phyloP scores from a whole-genome alignment of 2,888 invertebrate species.

The Incurvaria masculella region DNA sequence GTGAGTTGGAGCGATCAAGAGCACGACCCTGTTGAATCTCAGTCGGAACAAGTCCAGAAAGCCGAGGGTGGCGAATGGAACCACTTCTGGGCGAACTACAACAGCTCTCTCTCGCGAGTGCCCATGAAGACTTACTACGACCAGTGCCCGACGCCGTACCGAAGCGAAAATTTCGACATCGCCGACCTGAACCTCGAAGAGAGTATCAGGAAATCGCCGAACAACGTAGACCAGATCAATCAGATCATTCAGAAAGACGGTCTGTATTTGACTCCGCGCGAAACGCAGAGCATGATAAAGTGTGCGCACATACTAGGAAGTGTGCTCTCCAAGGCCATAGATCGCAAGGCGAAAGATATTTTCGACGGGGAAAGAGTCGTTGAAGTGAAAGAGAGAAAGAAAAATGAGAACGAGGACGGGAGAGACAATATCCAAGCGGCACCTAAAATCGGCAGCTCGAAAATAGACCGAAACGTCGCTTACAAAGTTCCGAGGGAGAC shows the following conservation, averaged over 20 bases:
- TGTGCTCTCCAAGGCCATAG: slow-evolving; percentile 37
- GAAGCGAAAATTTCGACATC: slow-evolving; percentile 34
- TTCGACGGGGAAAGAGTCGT: neutral
- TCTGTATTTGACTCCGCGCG: slow-evolving; percentile 34
- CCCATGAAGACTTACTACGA: slow-evolving; percentile 37
- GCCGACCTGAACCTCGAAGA: slow-evolving; percentile 26
- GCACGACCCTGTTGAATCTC: slow-evolving; percentile 19
- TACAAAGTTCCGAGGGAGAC: too few species aligned
- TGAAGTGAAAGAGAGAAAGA: neutral
- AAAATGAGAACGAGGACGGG: neutral
- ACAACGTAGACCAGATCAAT: neutral
- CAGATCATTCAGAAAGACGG: slow-evolving; percentile 28
- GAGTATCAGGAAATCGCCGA: neutral
- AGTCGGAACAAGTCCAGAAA: slow-evolving; percentile 17
- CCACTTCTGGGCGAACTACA: slow-evolving; percentile 45
- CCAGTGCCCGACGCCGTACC: slow-evolving; percentile 39
- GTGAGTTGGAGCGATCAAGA: slow-evolving; percentile 35
- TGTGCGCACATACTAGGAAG: slow-evolving; percentile 42
- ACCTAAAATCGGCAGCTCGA: slow-evolving; percentile 14
- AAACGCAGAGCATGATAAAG: slow-evolving; percentile 43
- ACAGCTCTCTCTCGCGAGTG: slow-evolving; percentile 29
- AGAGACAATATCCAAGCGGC: slow-evolving; percentile 8
- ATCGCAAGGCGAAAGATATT: slow-evolving; percentile 29
- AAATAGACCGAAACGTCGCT: too few species aligned
- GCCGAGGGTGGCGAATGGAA: slow-evolving; percentile 35